phyloP scores from a whole-genome alignment of 2,888 invertebrate species.

The Mimas tiliae region DNA sequence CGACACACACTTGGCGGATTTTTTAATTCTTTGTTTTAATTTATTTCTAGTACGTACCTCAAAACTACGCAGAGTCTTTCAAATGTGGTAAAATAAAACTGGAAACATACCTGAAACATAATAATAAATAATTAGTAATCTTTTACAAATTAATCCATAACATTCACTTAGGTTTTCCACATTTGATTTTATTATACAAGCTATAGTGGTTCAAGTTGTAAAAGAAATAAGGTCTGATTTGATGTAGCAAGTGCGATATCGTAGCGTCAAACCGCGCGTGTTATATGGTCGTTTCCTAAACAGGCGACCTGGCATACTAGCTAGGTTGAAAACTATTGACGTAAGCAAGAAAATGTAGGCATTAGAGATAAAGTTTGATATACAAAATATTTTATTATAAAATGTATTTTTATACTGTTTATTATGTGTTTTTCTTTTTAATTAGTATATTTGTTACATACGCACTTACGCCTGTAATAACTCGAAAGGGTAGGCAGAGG shows the following conservation, averaged over 20 bases:
- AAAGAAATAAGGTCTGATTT: constrained; percentile 24
- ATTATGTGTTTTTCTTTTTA: background rate
- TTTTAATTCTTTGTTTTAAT: background rate
- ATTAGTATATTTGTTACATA: background rate
- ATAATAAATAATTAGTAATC: constrained; percentile 10
- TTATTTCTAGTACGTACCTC: background rate
- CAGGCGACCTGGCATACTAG: constrained; percentile 51
- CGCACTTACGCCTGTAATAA: no score
- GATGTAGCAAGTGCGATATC: constrained; percentile 30
- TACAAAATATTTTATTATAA: background rate
- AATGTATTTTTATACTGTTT: background rate
- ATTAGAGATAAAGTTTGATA: constrained; percentile 27
- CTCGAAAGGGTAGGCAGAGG: no score
- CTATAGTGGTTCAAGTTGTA: background rate
- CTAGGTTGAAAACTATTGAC: constrained; percentile 43
- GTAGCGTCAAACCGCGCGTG: constrained; percentile 43
- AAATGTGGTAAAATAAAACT: constrained; percentile 1
- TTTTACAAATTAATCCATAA: background rate
- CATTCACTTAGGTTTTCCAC: background rate
- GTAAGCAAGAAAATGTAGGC: constrained; percentile 26
- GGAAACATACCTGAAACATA: constrained; percentile 38
- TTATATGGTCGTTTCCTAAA: constrained; percentile 48
- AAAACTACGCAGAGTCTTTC: background rate
- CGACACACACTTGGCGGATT: no score
- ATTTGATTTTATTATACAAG: background rate